Conservation (phyloP, 2,797 vertebrate genomes). For the Eulemur coronatus region DNA sequence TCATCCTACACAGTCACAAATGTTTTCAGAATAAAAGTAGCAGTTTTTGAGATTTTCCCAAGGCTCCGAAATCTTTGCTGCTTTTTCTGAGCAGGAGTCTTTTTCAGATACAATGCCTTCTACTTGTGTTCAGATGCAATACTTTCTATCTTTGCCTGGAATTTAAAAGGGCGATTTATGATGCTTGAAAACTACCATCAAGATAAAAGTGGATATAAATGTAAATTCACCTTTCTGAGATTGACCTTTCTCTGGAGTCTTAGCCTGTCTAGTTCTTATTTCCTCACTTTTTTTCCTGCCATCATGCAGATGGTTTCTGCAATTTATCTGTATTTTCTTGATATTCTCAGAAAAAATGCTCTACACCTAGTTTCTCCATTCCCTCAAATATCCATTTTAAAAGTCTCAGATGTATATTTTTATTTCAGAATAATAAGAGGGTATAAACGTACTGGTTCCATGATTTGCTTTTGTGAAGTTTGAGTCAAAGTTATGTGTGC, state of each 20-base stretch:
- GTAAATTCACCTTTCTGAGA: background rate
- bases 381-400: background rate
- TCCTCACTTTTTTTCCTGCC: background rate
- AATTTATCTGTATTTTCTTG: background rate
- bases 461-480: background rate
- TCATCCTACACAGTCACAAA: background rate
- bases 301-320: background rate
- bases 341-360: background rate
- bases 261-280: background rate
- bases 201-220: background rate
- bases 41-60: background rate
- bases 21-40: background rate
- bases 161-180: background rate
- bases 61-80: background rate
- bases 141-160: background rate
- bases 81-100: background rate
- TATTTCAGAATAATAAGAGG: background rate
- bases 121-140: background rate
- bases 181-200: background rate
- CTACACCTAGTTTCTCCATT: background rate
- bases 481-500: background rate
- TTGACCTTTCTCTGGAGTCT: background rate
- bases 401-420: background rate
- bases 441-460: background rate
- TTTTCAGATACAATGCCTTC: background rate